Evolutionary conservation across 1,140 invertebrate species (phyloP).

Genomic region (Protaetia brevitarsis): DNA sequence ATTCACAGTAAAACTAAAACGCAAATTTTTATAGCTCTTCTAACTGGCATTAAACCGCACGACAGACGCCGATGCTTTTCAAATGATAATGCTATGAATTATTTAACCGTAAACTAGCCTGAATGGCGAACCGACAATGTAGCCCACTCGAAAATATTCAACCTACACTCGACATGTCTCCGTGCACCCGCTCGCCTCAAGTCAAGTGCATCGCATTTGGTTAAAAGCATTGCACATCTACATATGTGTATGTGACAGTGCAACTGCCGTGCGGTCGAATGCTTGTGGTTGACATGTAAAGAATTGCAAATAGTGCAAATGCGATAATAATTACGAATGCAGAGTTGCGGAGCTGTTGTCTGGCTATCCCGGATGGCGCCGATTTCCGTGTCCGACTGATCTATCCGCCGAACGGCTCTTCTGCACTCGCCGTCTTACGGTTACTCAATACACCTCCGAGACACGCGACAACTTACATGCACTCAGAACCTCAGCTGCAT

Average conservation of each 20-base stretch:
- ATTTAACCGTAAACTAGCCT: slow-evolving; percentile 9
- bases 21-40: slow-evolving; percentile 4
- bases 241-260: too few relatives aligned
- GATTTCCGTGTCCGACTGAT: slow-evolving; percentile 27
- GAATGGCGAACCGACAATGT: not conserved
- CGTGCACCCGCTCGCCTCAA: not conserved
- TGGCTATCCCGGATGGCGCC: slow-evolving; percentile 31
- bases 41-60: not conserved
- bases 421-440: slow-evolving; percentile 7
- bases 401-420: not conserved
- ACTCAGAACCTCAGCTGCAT: too few relatives aligned
- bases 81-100: slow-evolving; percentile 22
- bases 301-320: slow-evolving; percentile 32
- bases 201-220: slow-evolving; percentile 16
- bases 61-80: not conserved
- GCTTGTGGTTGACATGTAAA: slow-evolving; percentile 21
- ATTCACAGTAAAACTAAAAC: slow-evolving; percentile 2
- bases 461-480: slow-evolving; percentile 11
- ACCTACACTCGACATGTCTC: not conserved
- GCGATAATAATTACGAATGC: slow-evolving; percentile 31
- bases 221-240: slow-evolving; percentile 20
- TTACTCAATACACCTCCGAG: not conserved
- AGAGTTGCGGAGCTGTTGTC: slow-evolving; percentile 26
- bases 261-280: not conserved
- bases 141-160: slow-evolving; percentile 16